Conservation (phyloP, 1,140 invertebrate species). For the Drosophila sucinea region DNA sequence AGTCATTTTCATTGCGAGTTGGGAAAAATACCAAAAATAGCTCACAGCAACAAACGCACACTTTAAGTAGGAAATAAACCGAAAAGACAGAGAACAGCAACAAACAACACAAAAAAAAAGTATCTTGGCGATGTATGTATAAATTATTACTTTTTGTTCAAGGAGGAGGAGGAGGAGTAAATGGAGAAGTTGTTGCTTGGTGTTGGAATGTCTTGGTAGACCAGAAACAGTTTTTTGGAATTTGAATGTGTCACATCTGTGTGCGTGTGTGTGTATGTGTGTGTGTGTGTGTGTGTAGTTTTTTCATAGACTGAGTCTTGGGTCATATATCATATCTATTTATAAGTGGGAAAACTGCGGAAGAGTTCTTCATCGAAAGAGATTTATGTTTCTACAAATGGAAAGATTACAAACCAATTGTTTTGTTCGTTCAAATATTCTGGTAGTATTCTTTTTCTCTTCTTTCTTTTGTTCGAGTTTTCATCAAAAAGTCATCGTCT, state of each 20-base stretch:
- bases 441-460: neutral
- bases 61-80: conserved; percentile 65
- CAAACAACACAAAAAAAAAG: conserved; percentile 50
- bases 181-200: conserved; percentile 16
- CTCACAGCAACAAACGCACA: conserved; percentile 54
- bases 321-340: conserved; percentile 13
- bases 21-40: conserved; percentile 57
- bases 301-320: neutral
- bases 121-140: conserved; percentile 47
- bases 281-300: neutral
- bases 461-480: neutral
- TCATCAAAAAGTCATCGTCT: neutral
- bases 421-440: neutral
- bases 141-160: conserved; percentile 57
- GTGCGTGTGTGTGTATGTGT: neutral
- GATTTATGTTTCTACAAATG: conserved; percentile 8
- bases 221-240: conserved; percentile 45
- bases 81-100: conserved; percentile 48
- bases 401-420: conserved; percentile 18
- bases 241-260: conserved; percentile 23
- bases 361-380: conserved; percentile 26
- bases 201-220: conserved; percentile 3
- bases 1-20: conserved; percentile 38
- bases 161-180: conserved; percentile 9
- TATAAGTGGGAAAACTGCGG: conserved; percentile 22